phyloP scores from a whole-genome alignment of 1,140 invertebrate species.

The Penaeus vannamei region DNA sequence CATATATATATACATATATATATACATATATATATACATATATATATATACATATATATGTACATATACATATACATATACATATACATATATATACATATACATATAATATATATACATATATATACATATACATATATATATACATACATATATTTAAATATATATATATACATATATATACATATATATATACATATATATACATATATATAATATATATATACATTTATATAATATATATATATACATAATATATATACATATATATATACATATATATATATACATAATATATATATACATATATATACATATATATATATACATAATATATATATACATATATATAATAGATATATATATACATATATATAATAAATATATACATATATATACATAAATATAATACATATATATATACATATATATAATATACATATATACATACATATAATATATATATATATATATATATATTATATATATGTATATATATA shows the following conservation, averaged over 20 bases:
- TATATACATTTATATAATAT: not conserved
- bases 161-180: too few species aligned
- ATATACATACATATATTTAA: not conserved
- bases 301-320: too few species aligned
- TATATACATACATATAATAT: too few species aligned
- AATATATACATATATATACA: too few species aligned
- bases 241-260: not conserved
- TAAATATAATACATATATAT: too few species aligned
- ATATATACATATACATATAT: not conserved
- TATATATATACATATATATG: not conserved
- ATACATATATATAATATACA: too few species aligned
- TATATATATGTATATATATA: not conserved
- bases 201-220: not conserved
- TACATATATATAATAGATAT: not conserved
- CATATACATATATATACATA: not conserved
- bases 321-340: too few species aligned
- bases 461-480: too few species aligned
- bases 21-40: conserved; percentile 9
- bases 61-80: not conserved
- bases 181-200: not conserved
- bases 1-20: not conserved
- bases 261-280: not conserved
- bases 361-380: not conserved
- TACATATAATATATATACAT: not conserved
- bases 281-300: not conserved